Base-by-base conservation (phyloP, 2,113 vertebrate species). In the Strix aluco region DNA sequence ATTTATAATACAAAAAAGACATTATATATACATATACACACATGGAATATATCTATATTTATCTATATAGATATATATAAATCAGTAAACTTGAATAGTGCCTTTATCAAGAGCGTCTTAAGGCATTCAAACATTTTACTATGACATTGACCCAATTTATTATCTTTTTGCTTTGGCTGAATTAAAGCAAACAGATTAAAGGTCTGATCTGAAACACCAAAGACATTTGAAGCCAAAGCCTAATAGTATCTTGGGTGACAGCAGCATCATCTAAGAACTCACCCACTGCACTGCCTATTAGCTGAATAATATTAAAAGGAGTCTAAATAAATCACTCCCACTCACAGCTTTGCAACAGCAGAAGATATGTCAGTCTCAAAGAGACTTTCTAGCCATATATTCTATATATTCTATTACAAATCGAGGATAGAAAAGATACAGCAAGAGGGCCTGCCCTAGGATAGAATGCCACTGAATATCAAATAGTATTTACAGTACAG, bases 371-470 rank as follows among this genome's bases (percentile, higher is more conserved):
- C 94, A 90, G 88, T 97, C 72, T 97, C 94, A 94, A 97, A 97
- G 91, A 96, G 94, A 97, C 94, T 89, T 97, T 96, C 96, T 98
- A 98, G 95, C 95, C 88, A 95, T 97, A 97, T 85, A 97, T 96
- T 98, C 97, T 97, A 96, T 62, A 96, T 94, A 84, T 96, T 95
- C 95, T 96, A 96, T 96, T 96, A 96, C 85, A 98, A 97, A 98
- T 90, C 74, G 55, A 97, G 94, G 90, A 96, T 95, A 98, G 97
- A 98, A 98, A 98, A 98, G 95, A 96, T 97, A 97, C 88, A 98
- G 97, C 93, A 97, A 97, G 73, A 99, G 98, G 98, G 97, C 98
- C 98, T 98, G 98, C 98, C 98, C 98, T 94, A 98, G 94, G 72
- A 92, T 91, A 96, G 96, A 95, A 94, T 55, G 80, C 96, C 96